A percentile compares a stretch with the other conserved stretches of the same genome.
These are phyloP conservation scores for Leptothorax acervorum DNA, from an alignment of 2,888 invertebrate genomes.

Conservation along the genomic window DNA sequence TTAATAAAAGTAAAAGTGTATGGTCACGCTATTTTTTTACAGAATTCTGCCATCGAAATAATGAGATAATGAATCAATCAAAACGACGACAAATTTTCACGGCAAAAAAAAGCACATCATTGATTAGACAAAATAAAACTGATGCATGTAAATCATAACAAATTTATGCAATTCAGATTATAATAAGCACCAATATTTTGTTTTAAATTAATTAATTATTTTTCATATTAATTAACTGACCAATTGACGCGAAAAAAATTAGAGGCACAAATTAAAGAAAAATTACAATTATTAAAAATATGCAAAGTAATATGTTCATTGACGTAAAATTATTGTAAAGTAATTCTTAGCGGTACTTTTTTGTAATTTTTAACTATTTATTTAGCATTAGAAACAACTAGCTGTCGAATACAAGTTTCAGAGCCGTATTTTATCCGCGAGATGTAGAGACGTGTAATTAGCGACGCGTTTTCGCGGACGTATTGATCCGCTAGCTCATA, in stretches of 20 bases:
- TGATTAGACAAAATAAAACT: not conserved
- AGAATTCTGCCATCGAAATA: not conserved
- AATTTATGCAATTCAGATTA: not conserved
- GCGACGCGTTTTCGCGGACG: conserved; percentile 20
- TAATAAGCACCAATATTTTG: not conserved
- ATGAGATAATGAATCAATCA: not conserved
- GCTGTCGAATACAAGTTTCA: not conserved
- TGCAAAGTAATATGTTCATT: not conserved
- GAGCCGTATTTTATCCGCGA: not conserved
- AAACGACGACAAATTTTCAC: conserved; percentile 1
- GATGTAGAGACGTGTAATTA: not conserved
- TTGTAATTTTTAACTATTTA: not conserved
- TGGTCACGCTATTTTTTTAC: not conserved
- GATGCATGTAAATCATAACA: not conserved
- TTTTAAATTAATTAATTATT: not conserved
- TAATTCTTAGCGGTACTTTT: too few relatives aligned
- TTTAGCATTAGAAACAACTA: not conserved
- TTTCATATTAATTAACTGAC: not conserved
- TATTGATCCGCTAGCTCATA: conserved; percentile 12
- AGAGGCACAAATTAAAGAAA: not conserved
- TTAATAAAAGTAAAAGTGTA: conserved; percentile 31
- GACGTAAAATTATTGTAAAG: not conserved
- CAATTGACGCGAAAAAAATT: not conserved
- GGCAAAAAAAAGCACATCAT: not conserved
- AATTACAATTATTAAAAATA: not conserved